These are phyloP conservation scores for Adela reaumurella DNA, from an alignment of 2,888 invertebrate species.

Conservation along the genomic window DNA sequence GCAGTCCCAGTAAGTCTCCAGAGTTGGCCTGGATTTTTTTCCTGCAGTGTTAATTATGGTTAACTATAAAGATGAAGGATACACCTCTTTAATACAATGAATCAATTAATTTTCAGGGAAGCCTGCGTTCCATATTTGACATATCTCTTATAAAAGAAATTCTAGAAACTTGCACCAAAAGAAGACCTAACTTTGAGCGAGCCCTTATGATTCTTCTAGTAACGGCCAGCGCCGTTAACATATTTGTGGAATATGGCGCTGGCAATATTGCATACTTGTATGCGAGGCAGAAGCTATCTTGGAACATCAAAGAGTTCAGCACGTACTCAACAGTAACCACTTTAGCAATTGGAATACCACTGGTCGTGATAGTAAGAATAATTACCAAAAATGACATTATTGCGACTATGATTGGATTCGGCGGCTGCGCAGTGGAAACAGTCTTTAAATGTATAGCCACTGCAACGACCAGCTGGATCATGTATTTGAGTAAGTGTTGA, in stretches of 20 bases:
- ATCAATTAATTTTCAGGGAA: slow-evolving; percentile 49
- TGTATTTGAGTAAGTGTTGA: slow-evolving; percentile 38
- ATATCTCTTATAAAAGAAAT: slow-evolving; percentile 51
- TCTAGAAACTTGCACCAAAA: slow-evolving; percentile 52
- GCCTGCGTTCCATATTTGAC: slow-evolving; percentile 38
- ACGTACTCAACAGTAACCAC: slow-evolving; percentile 42
- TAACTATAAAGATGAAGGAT: no score
- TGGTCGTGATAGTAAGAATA: slow-evolving; percentile 26
- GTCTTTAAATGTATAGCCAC: no score
- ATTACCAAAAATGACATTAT: no score
- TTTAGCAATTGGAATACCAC: slow-evolving; percentile 41
- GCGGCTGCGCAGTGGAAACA: no score
- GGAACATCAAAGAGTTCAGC: slow-evolving; percentile 58
- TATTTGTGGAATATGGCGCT: slow-evolving; percentile 41
- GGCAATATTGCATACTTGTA: slow-evolving; percentile 52
- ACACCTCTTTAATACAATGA: no score
- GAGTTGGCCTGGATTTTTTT: no score
- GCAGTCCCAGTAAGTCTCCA: no score
- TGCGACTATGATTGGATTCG: no score
- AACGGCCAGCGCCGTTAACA: slow-evolving; percentile 22
- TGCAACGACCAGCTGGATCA: slow-evolving; percentile 24
- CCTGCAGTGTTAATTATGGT: no score
- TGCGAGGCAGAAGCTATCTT: slow-evolving; percentile 55
- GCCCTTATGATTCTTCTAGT: slow-evolving; percentile 46
- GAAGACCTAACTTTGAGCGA: slow-evolving; percentile 52